Evolutionary conservation across 1,140 invertebrate genomes (phyloP).

Genomic region (Pseudomyrmex concolor): DNA sequence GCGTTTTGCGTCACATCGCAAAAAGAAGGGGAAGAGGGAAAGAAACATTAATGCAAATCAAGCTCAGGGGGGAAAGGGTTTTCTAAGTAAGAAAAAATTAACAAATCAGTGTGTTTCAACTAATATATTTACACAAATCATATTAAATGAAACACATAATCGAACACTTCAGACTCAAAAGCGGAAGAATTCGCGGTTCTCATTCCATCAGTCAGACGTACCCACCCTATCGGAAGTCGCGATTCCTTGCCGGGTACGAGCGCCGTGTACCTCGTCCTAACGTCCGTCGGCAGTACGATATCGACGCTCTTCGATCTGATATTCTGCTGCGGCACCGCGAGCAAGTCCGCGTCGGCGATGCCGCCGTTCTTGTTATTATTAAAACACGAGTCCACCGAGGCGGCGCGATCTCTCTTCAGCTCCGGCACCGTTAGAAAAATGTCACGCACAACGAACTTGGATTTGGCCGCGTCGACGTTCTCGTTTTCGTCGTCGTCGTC

Average conservation of each 20-base stretch:
- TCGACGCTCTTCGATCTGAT: constrained; percentile 95
- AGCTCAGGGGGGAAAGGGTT: no score
- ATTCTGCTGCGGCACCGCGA: constrained; percentile 89
- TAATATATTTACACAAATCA: no score
- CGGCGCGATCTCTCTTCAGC: constrained; percentile 91
- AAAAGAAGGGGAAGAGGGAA: no score
- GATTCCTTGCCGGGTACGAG: constrained; percentile 82
- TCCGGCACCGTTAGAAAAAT: constrained; percentile 93
- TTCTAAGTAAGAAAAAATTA: no score
- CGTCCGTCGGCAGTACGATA: constrained; percentile 94
- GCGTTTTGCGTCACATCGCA: no score
- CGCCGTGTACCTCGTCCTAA: constrained; percentile 93
- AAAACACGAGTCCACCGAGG: constrained; percentile 93
- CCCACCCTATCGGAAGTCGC: constrained; percentile 81
- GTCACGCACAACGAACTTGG: constrained; percentile 87
- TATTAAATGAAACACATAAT: no score
- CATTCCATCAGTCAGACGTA: constrained; percentile 71
- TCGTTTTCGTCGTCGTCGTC: constrained; percentile 85
- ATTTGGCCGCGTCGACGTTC: constrained; percentile 74
- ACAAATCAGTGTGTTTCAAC: no score
- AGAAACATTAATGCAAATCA: no score
- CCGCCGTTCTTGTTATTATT: constrained; percentile 89
- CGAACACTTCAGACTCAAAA: background rate
- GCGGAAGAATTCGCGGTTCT: background rate
- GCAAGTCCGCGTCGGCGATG: constrained; percentile 86